Percentiles rank a stretch among this genome's conserved stretches.
These are phyloP conservation scores for Chrysemys picta DNA, from an alignment of 2,113 vertebrate species.

Conservation along the genomic window DNA sequence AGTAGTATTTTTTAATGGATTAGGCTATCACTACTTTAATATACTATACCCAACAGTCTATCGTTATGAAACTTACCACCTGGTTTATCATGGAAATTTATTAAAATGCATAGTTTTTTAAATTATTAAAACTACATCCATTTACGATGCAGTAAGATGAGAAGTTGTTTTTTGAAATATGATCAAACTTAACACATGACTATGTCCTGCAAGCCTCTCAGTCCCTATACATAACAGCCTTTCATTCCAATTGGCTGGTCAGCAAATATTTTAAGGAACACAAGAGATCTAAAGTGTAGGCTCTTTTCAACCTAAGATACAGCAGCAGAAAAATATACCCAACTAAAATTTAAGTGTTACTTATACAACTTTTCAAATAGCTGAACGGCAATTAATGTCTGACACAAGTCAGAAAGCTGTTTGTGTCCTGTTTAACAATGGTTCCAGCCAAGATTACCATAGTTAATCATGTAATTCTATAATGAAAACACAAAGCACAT, in stretches of 20 bases:
- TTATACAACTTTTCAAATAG: neutral
- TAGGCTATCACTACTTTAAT: neutral
- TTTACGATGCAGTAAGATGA: constrained; percentile 12
- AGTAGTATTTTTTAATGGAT: neutral
- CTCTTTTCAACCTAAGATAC: neutral
- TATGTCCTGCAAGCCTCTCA: neutral
- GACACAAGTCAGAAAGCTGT: neutral
- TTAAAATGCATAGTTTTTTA: neutral
- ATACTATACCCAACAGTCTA: neutral
- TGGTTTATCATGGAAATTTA: neutral
- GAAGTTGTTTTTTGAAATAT: constrained; percentile 47
- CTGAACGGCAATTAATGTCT: neutral
- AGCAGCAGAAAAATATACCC: neutral
- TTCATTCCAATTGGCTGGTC: neutral
- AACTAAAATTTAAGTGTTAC: neutral
- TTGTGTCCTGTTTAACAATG: neutral
- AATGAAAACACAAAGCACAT: neutral
- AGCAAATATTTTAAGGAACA: constrained; percentile 29
- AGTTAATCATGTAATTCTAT: neutral
- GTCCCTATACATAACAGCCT: neutral
- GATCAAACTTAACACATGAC: constrained; percentile 19
- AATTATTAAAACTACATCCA: neutral
- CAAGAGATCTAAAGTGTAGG: neutral
- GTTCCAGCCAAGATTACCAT: neutral
- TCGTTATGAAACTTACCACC: neutral